Evolutionary conservation across 2,888 invertebrate species (phyloP).

Genomic region (Frankliniella fusca): DNA sequence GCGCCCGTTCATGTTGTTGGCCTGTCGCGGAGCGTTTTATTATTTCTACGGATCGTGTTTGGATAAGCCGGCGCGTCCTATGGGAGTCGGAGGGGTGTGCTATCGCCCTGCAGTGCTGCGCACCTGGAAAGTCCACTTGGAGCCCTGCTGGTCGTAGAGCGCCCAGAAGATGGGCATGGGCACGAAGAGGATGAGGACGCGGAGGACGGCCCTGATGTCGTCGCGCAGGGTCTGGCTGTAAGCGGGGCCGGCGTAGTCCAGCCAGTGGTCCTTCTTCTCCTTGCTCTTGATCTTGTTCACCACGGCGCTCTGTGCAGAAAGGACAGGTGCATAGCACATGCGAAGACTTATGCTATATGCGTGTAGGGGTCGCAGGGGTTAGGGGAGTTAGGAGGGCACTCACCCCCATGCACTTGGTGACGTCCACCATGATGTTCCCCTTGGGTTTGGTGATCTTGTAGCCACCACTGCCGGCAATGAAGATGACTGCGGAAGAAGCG

Average conservation of each 20-base stretch:
- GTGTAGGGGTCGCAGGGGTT: no score
- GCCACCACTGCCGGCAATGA: slow-evolving; percentile 63
- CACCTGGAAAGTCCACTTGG: slow-evolving; percentile 75
- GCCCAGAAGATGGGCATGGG: slow-evolving; percentile 82
- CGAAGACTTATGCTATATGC: no score
- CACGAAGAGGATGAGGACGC: slow-evolving; percentile 63
- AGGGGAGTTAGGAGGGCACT: slow-evolving; percentile 44
- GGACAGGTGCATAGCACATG: background rate
- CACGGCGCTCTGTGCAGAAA: slow-evolving; percentile 53
- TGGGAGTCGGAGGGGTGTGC: no score
- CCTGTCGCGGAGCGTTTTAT: background rate
- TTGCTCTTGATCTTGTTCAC: slow-evolving; percentile 45
- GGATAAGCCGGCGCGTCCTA: no score
- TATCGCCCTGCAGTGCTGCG: no score
- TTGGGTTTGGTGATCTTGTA: slow-evolving; percentile 68
- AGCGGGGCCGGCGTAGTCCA: slow-evolving; percentile 64
- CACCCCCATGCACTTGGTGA: slow-evolving; percentile 65
- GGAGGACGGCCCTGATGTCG: slow-evolving; percentile 66
- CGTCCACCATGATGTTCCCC: slow-evolving; percentile 67
- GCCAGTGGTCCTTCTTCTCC: slow-evolving; percentile 59
- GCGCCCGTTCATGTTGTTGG: slow-evolving; percentile 23
- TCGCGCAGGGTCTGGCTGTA: slow-evolving; percentile 60
- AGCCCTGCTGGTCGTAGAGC: slow-evolving; percentile 76
- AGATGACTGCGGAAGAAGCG: slow-evolving; percentile 57
- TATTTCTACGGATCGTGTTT: background rate